Percentiles rank a stretch among this genome's conserved stretches.
Evolutionary conservation across 1,140 invertebrate species (phyloP).

Genomic region (Plodia interpunctella): DNA sequence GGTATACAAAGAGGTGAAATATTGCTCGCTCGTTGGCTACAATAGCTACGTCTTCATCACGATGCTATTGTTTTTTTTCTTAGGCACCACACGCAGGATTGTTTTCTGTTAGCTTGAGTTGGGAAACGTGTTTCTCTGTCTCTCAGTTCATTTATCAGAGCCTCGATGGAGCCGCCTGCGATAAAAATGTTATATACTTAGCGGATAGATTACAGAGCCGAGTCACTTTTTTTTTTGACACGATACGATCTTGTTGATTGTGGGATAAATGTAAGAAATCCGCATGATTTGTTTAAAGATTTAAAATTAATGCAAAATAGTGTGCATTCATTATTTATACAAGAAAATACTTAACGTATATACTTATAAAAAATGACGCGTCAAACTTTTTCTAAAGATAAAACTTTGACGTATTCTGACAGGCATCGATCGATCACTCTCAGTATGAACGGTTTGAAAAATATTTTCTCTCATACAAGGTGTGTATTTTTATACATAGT

Average conservation of each 20-base stretch:
- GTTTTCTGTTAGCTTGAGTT: conserved; percentile 62
- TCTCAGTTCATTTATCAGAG: conserved; percentile 48
- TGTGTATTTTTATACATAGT: conserved; percentile 28
- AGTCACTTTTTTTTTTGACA: conserved; percentile 18
- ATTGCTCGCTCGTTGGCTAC: conserved; percentile 68
- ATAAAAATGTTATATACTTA: conserved; percentile 9
- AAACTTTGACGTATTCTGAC: neutral
- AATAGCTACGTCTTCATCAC: conserved; percentile 76
- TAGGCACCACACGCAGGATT: conserved; percentile 61
- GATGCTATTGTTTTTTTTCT: conserved; percentile 71
- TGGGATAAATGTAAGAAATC: conserved; percentile 11
- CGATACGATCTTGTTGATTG: conserved; percentile 13
- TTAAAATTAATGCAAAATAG: neutral
- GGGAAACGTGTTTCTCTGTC: conserved; percentile 58
- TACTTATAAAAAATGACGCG: neutral
- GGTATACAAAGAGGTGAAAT: conserved; percentile 73
- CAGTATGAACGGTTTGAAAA: neutral
- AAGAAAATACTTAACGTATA: neutral
- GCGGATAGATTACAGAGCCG: conserved; percentile 8
- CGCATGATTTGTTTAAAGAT: neutral
- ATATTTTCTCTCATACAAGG: neutral
- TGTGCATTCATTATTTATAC: neutral
- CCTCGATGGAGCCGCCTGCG: conserved; percentile 11
- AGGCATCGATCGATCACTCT: conserved; percentile 4
- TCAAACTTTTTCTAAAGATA: neutral